These are phyloP conservation scores for Monomorium pharaonis DNA, from an alignment of 1,140 invertebrate genomes.

Conservation along the genomic window DNA sequence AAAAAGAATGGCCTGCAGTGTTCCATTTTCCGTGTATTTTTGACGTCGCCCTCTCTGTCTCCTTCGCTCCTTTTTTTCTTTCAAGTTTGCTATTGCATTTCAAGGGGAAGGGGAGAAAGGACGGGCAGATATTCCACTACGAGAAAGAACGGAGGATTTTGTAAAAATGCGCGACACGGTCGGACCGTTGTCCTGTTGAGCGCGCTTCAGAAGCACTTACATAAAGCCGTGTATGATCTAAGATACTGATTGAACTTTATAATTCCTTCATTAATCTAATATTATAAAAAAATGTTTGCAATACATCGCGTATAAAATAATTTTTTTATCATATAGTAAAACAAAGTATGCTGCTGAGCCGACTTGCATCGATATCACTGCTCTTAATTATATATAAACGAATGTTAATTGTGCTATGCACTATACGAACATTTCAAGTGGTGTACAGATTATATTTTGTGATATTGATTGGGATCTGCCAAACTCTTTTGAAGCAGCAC, in stretches of 20 bases:
- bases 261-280: not conserved
- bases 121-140: not conserved
- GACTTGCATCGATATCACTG: not conserved
- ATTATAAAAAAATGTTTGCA: not conserved
- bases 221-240: not conserved
- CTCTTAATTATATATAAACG: not conserved
- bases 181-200: slow-evolving; percentile 14
- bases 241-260: not conserved
- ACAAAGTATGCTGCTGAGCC: not conserved
- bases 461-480: slow-evolving; percentile 36
- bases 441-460: not conserved
- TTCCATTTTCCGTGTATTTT: slow-evolving; percentile 56
- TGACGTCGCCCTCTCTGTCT: not conserved
- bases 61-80: slow-evolving; percentile 22
- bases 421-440: slow-evolving; percentile 1
- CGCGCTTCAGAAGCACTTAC: not conserved
- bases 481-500: slow-evolving; percentile 41
- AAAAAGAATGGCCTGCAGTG: slow-evolving; percentile 38
- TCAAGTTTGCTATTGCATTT: slow-evolving; percentile 34
- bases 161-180: slow-evolving; percentile 30
- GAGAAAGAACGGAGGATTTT: slow-evolving; percentile 21
- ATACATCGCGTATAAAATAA: not conserved
- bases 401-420: slow-evolving; percentile 30
- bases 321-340: not conserved
- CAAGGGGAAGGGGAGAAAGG: not conserved